These are phyloP conservation scores for Cherax destructor DNA, from an alignment of 1,140 invertebrate genomes.

Conservation along the genomic window DNA sequence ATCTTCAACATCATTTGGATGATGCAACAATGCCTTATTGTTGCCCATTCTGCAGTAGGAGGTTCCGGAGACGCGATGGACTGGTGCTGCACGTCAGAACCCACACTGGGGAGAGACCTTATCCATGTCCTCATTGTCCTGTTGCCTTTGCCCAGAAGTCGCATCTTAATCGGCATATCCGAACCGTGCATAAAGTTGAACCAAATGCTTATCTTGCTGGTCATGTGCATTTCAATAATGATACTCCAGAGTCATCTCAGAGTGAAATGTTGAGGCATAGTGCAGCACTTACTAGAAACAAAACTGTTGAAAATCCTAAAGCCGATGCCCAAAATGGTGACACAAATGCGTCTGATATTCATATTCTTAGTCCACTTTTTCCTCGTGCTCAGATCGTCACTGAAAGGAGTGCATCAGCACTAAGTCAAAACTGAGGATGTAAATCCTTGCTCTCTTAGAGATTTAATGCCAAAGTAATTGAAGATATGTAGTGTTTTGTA, in stretches of 20 bases:
- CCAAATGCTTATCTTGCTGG: slow-evolving; percentile 30
- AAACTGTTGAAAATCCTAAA: neutral
- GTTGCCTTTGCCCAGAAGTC: slow-evolving; percentile 63
- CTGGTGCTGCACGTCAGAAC: slow-evolving; percentile 60
- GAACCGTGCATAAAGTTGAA: slow-evolving; percentile 59
- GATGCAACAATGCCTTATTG: slow-evolving; percentile 51
- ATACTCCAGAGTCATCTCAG: neutral
- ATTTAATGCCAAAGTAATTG: neutral
- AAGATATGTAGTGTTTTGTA: neutral
- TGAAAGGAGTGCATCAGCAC: neutral
- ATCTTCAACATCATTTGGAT: slow-evolving; percentile 24
- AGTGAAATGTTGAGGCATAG: neutral
- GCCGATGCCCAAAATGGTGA: slow-evolving; percentile 17
- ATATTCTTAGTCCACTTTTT: slow-evolving; percentile 40
- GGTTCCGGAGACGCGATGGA: slow-evolving; percentile 58
- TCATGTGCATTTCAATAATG: neutral
- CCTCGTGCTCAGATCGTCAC: slow-evolving; percentile 40
- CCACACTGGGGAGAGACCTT: slow-evolving; percentile 57
- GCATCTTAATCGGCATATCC: slow-evolving; percentile 55
- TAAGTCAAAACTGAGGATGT: slow-evolving; percentile 4
- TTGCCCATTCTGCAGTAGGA: slow-evolving; percentile 60
- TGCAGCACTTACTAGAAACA: neutral
- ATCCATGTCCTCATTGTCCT: slow-evolving; percentile 58
- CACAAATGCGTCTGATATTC: slow-evolving; percentile 7
- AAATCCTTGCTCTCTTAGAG: neutral